Evolutionary conservation across 2,797 vertebrate species (phyloP), one percentile per base, ranked within the genome.

Genomic region (Coranthus polyacanthus): DNA sequence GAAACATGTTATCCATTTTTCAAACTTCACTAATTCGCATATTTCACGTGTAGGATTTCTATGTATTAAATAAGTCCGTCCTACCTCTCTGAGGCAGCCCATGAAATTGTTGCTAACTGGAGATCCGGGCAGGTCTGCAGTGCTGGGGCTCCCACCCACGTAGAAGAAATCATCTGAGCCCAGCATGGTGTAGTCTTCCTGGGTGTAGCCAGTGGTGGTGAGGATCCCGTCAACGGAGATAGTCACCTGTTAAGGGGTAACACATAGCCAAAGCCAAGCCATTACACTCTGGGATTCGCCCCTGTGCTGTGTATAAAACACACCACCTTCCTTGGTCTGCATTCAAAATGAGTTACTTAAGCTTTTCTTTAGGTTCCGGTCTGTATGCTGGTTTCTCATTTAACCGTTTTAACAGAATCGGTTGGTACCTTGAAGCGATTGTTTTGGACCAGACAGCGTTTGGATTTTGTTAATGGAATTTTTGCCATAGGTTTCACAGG

Each of bases 31-130:
- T 24, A 24, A 24, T 26, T 26, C 29, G 10, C 10, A 26, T 26
- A 3, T 26, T 3, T 26, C 24, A 26, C 8, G 8, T 32, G 29
- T 32, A 32, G 7, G 10, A 3, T 32, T 32, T 32, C 29, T 9
- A 7, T 32, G 29, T 32, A 32, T 32, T 32, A 32, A 32, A 32
- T 11, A 12, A 51, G 32, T 39, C 3, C 3, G 16, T 68, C 94
- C 88, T 95, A 98, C 98, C 96, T 99, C 98, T 94, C 95, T 96
- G 69, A 99, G 95, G 94, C 98, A 99, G 90, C 98, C 98, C 98
- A 99, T 98, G 90, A 99, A 99, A 93, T 99, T 99, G 95, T 99
- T 99, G 96, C 97, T 99, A 92, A 98, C 97, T 75, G 97, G 97
- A 57, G 97, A 99, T 89, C 97, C 97, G 1, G 97, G 97, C 20